Percentiles rank a stretch among this genome's conserved stretches.
Conservation (phyloP, 2,888 invertebrate species). For the Coremacera marginata region DNA sequence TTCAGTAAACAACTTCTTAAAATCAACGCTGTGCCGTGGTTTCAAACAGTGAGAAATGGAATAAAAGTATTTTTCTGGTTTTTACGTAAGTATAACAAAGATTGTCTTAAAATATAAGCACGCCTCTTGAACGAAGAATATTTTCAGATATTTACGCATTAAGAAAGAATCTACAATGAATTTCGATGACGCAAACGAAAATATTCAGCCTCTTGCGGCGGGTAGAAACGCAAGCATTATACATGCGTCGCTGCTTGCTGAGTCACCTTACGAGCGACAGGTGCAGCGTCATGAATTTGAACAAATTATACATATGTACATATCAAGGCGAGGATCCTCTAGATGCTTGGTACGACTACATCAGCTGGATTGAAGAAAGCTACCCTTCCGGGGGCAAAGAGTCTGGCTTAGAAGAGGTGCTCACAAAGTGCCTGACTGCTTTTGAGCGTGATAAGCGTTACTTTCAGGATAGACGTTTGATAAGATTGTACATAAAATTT, state of each 20-base stretch:
- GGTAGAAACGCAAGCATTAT: slow-evolving; percentile 86
- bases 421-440: slow-evolving; percentile 83
- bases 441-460: slow-evolving; percentile 86
- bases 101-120: no score
- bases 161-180: no score
- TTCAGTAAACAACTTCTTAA: no score
- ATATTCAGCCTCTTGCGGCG: slow-evolving; percentile 91
- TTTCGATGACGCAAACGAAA: slow-evolving; percentile 88
- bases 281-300: slow-evolving; percentile 81
- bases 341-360: slow-evolving; percentile 89
- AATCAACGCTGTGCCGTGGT: no score
- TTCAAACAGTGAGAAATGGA: no score
- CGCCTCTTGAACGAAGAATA: no score
- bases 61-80: no score
- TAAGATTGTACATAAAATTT: slow-evolving; percentile 92
- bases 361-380: slow-evolving; percentile 93
- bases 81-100: no score
- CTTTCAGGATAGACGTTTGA: slow-evolving; percentile 86
- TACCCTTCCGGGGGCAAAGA: slow-evolving; percentile 91
- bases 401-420: slow-evolving; percentile 80
- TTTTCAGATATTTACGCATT: neutral
- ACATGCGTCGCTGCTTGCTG: slow-evolving; percentile 83
- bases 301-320: slow-evolving; percentile 78
- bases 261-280: slow-evolving; percentile 72
- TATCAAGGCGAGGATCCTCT: slow-evolving; percentile 91